Conservation (phyloP, 2,888 invertebrate species). For the Malacosoma neustria region DNA sequence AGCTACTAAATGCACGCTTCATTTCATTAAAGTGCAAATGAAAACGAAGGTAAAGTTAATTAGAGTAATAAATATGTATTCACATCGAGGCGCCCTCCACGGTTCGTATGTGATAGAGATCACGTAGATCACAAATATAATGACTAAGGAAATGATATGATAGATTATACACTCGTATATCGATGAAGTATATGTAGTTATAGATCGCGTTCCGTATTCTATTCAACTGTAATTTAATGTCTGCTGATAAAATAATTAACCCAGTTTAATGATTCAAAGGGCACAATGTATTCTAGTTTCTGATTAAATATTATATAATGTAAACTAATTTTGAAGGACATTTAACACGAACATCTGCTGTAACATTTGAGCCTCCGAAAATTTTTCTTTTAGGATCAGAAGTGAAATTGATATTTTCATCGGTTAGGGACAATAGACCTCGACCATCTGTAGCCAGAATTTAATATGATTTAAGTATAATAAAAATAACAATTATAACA, state of each 20-base stretch:
- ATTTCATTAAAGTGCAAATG: background rate
- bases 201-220: conserved; percentile 2
- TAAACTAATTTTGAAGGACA: too few species aligned
- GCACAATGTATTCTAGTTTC: too few species aligned
- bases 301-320: too few species aligned
- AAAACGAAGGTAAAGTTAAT: background rate
- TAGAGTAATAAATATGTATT: background rate
- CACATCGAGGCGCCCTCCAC: background rate
- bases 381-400: too few species aligned
- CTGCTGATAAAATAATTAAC: background rate
- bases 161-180: conserved; percentile 19
- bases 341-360: too few species aligned
- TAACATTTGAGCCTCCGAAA: too few species aligned
- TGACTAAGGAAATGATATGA: conserved; percentile 27
- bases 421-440: too few species aligned
- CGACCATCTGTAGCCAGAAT: too few species aligned
- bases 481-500: too few species aligned
- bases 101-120: conserved; percentile 40
- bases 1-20: background rate
- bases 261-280: too few species aligned
- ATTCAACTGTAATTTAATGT: background rate
- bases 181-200: conserved; percentile 1
- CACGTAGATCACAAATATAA: conserved; percentile 39
- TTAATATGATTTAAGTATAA: too few species aligned
- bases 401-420: too few species aligned